Evolutionary conservation across 2,888 invertebrate species (phyloP), one percentile per base, ranked within the genome.

Genomic region (Girardia tigrina): DNA sequence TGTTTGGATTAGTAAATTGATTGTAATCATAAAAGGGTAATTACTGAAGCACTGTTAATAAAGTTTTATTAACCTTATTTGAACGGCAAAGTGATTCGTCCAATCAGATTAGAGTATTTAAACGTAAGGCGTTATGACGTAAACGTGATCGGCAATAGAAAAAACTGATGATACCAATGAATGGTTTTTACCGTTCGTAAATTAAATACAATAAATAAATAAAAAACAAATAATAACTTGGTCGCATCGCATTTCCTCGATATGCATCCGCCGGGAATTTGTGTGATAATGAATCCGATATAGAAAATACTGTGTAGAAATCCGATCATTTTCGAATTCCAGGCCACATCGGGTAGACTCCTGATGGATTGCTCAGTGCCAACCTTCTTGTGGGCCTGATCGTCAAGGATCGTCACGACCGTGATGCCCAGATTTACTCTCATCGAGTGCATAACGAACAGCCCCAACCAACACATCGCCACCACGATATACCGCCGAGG

Each of bases 351-450:
- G 6, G 82, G 81, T 6, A 82, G 74, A 82, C 82, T 75, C 23
- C 26, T 23, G 16, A 42, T 75, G 1, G 72, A 73, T 23, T 73
- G 23, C 27, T 56, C 26, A 1, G 79, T 79, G 8, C 79, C 80
- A 0, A 81, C 80, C 77, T 81, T 81, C 1, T 75, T 76, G 69
- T 79, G 78, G 0, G 80, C 78, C 4, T 42, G 74, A 70, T 79
- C 77, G 74, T 81, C 81, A 56, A 83, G 78, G 26, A 83, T 81
- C 72, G 81, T 80, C 4, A 83, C 80, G n/a, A 81, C 81, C 0
- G 81, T 81, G 0, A 83, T 80, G 0, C 81, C 82, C 6, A 83
- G 78, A 77, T 82, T 83, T 28, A 82, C 82, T 73, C 83, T 77
- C 82, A 81, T 81, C 23, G 81, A 79, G 76, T 82, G 80, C 0